phyloP scores from a whole-genome alignment of 2,113 vertebrate species.

The Clarias gariepinus region DNA sequence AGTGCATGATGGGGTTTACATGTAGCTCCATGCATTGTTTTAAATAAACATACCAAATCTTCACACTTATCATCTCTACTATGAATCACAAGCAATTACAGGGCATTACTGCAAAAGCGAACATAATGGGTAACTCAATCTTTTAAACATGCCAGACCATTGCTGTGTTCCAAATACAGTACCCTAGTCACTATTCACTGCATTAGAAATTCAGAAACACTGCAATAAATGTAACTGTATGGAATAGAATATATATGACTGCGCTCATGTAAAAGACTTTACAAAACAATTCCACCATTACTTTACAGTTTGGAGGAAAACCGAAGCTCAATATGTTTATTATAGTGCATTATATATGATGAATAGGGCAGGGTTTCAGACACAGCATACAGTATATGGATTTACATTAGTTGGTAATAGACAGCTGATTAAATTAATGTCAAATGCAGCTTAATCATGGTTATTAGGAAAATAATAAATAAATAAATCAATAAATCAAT shows the following conservation, averaged over 20 bases:
- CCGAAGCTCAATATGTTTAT: background rate
- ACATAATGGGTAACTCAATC: background rate
- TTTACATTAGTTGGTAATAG: constrained; percentile 10
- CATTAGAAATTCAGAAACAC: background rate
- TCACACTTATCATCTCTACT: background rate
- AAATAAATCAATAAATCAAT: background rate
- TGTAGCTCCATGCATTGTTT: constrained; percentile 30
- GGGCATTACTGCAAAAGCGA: background rate
- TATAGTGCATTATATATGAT: background rate
- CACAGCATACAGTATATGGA: constrained; percentile 12
- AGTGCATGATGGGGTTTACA: constrained; percentile 26
- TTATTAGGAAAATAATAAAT: background rate
- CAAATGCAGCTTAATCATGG: background rate
- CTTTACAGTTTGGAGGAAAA: background rate
- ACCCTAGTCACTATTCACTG: background rate
- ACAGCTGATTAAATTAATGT: constrained; percentile 15
- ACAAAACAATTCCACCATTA: background rate
- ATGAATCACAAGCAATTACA: background rate
- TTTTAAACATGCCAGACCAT: background rate
- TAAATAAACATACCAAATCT: background rate
- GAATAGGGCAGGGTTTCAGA: background rate
- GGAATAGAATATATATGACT: background rate
- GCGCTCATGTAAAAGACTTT: background rate
- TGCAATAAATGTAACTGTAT: background rate
- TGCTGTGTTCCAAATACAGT: background rate